Percentiles rank a stretch among this genome's conserved stretches.
phyloP scores from a whole-genome alignment of 2,113 vertebrate species.

The Ceyx margarethae region DNA sequence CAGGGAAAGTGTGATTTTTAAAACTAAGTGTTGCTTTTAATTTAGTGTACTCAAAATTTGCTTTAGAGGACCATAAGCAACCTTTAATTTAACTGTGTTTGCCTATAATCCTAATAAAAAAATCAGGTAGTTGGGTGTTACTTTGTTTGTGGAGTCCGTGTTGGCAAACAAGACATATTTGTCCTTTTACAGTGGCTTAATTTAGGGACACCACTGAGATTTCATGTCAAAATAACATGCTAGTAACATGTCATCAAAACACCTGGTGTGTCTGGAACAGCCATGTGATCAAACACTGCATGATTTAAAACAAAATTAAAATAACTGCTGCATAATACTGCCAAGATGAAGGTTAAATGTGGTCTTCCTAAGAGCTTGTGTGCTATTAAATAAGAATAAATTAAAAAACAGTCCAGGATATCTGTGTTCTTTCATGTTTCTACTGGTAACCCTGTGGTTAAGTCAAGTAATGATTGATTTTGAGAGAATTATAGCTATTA shows the following conservation, averaged over 20 bases:
- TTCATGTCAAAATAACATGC: neutral
- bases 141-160: neutral
- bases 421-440: slow-evolving; percentile 66
- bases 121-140: neutral
- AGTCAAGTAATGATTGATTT: slow-evolving; percentile 75
- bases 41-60: neutral
- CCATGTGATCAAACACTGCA: neutral
- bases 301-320: slow-evolving; percentile 15
- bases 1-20: neutral
- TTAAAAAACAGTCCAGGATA: slow-evolving; percentile 46
- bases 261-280: neutral
- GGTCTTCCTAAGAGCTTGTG: neutral
- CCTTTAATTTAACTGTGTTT: neutral
- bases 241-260: neutral
- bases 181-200: neutral
- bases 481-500: slow-evolving; percentile 81
- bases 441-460: slow-evolving; percentile 68
- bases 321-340: neutral
- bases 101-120: neutral
- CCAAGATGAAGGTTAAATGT: neutral
- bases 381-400: slow-evolving; percentile 42
- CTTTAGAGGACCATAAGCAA: neutral
- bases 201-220: neutral
- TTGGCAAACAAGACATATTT: neutral
- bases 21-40: neutral